Evolutionary conservation across 2,888 invertebrate species (phyloP).

Genomic region (Orchestes rusci): DNA sequence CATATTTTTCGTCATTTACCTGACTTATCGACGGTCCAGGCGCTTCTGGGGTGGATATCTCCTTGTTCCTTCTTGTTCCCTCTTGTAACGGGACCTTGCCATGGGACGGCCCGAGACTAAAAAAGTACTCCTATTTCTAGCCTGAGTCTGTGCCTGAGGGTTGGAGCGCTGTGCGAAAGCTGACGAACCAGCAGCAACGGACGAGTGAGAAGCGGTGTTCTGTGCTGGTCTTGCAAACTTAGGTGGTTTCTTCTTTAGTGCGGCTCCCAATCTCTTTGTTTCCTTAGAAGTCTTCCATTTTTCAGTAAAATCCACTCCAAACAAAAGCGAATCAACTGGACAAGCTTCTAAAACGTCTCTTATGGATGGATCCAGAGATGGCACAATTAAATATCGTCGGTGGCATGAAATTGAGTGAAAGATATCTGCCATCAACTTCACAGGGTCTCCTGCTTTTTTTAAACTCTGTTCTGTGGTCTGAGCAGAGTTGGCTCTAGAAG

Average conservation of each 20-base stretch:
- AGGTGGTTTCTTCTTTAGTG: conserved; percentile 9
- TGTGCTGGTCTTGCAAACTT: conserved; percentile 7
- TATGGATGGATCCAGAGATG: conserved; percentile 11
- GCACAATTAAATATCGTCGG: conserved; percentile 6
- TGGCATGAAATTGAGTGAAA: conserved; percentile 5
- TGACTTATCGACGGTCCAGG: neutral
- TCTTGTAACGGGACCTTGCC: conserved; percentile 6
- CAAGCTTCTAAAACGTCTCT: conserved; percentile 12
- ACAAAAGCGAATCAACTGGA: conserved; percentile 13
- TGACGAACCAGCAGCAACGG: conserved; percentile 4
- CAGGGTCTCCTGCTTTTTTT: neutral
- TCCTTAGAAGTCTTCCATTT: conserved; percentile 15
- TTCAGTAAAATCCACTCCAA: conserved; percentile 12
- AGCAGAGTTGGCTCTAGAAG: conserved; percentile 6
- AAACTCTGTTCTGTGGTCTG: conserved; percentile 4
- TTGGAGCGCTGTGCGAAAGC: neutral
- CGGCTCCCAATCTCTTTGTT: conserved; percentile 8
- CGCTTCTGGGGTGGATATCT: conserved; percentile 3
- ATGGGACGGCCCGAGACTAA: conserved; percentile 12
- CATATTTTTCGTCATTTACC: conserved; percentile 10
- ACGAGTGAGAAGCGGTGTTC: neutral
- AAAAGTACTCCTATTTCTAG: conserved; percentile 1
- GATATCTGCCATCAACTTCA: too few relatives aligned
- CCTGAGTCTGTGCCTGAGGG: too few relatives aligned
- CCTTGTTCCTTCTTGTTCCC: conserved; percentile 8